These are phyloP conservation scores for Hippocampus abdominalis DNA, from an alignment of 2,113 vertebrate genomes.

Conservation along the genomic window DNA sequence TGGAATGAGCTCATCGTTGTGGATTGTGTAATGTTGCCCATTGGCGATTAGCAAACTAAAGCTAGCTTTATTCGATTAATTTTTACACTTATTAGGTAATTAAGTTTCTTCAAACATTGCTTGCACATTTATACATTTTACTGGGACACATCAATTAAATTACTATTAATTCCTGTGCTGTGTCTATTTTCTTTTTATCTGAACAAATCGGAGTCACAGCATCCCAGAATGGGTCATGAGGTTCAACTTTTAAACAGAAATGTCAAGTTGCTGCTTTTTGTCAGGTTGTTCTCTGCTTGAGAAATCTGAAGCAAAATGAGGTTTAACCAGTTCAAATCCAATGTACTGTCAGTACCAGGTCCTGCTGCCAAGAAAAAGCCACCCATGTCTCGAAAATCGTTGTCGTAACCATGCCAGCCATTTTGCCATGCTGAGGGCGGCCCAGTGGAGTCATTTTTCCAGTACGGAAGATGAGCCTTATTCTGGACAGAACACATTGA, in stretches of 20 bases:
- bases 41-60: too few species aligned
- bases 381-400: slow-evolving; percentile 88
- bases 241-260: not conserved
- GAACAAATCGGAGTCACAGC: too few species aligned
- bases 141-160: not conserved
- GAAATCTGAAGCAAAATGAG: not conserved
- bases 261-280: not conserved
- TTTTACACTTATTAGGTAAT: too few species aligned
- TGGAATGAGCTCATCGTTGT: too few species aligned
- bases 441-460: slow-evolving; percentile 80
- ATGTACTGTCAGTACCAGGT: slow-evolving; percentile 77
- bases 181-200: not conserved
- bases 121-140: not conserved
- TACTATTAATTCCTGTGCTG: not conserved
- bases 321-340: not conserved
- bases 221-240: not conserved
- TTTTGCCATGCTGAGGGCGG: slow-evolving; percentile 80
- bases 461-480: slow-evolving; percentile 82
- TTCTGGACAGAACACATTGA: slow-evolving; percentile 68
- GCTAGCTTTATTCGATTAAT: too few species aligned
- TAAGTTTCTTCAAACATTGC: not conserved
- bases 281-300: not conserved
- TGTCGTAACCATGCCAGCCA: slow-evolving; percentile 96
- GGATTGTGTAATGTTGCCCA: too few species aligned
- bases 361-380: slow-evolving; percentile 88